These are phyloP conservation scores for Cenopis cana DNA, from an alignment of 2,888 invertebrate species.

Conservation along the genomic window DNA sequence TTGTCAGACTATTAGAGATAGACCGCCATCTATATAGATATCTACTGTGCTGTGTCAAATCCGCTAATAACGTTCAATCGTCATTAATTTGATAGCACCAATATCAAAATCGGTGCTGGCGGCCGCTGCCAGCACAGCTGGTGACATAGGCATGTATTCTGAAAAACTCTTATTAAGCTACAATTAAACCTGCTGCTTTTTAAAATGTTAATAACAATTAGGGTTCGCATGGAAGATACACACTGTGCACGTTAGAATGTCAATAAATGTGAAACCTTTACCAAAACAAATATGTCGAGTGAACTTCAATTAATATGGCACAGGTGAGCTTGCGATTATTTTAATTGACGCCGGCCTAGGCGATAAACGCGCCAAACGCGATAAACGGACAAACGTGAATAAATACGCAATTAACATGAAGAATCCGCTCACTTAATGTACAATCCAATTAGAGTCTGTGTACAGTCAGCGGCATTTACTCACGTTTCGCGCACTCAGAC, in stretches of 20 bases:
- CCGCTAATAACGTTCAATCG: too few relatives aligned
- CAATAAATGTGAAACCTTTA: constrained; percentile 6
- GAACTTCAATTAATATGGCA: constrained; percentile 28
- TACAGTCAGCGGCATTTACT: constrained; percentile 8
- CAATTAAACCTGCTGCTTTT: too few relatives aligned
- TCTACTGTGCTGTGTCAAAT: too few relatives aligned
- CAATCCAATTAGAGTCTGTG: constrained; percentile 41
- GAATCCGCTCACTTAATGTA: constrained; percentile 42
- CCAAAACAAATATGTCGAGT: constrained; percentile 4
- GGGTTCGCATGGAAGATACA: too few relatives aligned
- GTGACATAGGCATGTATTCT: background rate
- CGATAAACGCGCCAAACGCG: constrained; percentile 37
- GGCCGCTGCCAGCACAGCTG: too few relatives aligned
- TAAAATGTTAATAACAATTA: too few relatives aligned
- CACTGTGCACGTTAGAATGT: background rate
- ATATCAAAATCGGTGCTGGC: too few relatives aligned
- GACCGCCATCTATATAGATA: too few relatives aligned
- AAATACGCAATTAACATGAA: constrained; percentile 44
- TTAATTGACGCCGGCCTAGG: constrained; percentile 39
- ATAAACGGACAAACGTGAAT: constrained; percentile 34
- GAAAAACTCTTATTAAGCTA: too few relatives aligned
- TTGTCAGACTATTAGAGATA: too few relatives aligned
- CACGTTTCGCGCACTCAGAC: too few relatives aligned
- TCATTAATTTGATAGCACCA: too few relatives aligned
- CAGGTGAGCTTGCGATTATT: constrained; percentile 33